Percentiles rank a stretch among this genome's conserved stretches.
Evolutionary conservation across 2,888 invertebrate species (phyloP).

Genomic region (Ectemnius continuus): DNA sequence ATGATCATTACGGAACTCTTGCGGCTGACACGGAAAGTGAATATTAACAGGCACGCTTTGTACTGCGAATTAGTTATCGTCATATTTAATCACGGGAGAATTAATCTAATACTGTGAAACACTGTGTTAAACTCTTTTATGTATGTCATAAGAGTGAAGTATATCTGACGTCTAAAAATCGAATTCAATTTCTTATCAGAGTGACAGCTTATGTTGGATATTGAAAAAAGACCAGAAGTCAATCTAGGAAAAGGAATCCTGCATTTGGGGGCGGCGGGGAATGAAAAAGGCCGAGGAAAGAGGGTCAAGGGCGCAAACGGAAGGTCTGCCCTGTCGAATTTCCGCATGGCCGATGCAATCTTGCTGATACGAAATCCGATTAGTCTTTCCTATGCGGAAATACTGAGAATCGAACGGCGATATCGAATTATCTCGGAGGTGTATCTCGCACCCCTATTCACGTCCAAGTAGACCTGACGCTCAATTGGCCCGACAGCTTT

Average conservation of each 20-base stretch:
- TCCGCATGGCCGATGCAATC: conserved; percentile 50
- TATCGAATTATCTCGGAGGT: conserved; percentile 51
- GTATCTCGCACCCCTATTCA: conserved; percentile 15
- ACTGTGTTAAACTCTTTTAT: too few relatives aligned
- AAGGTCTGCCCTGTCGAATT: conserved; percentile 46
- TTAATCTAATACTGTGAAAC: too few relatives aligned
- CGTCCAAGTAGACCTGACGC: too few relatives aligned
- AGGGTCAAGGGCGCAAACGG: conserved; percentile 23
- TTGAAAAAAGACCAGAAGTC: too few relatives aligned
- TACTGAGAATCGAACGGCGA: conserved; percentile 57
- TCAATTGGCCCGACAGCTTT: too few relatives aligned
- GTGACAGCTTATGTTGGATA: too few relatives aligned
- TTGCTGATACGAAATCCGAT: conserved; percentile 43
- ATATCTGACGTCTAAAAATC: too few relatives aligned
- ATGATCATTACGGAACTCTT: background rate
- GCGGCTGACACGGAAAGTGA: background rate
- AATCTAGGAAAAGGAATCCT: too few relatives aligned
- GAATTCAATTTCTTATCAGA: too few relatives aligned
- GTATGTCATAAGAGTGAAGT: too few relatives aligned
- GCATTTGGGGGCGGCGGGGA: too few relatives aligned
- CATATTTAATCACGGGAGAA: background rate
- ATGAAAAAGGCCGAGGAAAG: background rate
- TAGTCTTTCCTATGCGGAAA: conserved; percentile 53
- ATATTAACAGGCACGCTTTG: conserved; percentile 2
- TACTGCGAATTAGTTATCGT: background rate